Base-by-base conservation (phyloP, 2,797 vertebrate genomes). In the Scolopax bukidnonensis region DNA sequence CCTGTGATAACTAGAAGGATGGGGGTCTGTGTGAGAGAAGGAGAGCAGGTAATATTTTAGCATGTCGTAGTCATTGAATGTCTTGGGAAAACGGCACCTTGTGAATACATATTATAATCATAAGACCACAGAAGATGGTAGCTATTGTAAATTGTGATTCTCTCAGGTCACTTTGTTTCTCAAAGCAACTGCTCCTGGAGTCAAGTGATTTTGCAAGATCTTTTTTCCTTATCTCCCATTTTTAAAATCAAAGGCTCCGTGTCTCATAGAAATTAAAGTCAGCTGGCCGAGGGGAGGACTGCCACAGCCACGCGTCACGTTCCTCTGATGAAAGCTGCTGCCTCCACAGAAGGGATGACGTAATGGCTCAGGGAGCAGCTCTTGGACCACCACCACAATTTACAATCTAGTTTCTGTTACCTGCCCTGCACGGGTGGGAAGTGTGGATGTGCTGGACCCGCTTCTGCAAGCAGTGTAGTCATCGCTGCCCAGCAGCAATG, bases 241-340 rank as follows among this genome's bases (percentile, higher is more conserved):
- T 36, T 51, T 68, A 36, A 92, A 94, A 86, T 75, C 48, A 90
- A 80, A 84, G 85, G 38, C 45, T 83, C 24, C 40, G 41, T 60
- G 50, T 86, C 33, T 84, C 65, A 47, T 54, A 63, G 63, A 82
- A 16, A 91, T 91, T 84, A 10, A 84, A 88, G 65, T 91, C 65
- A 61, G 4, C 32, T 40, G 60, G 56, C 57, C n/a, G 45, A 86
- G 65, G 50, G 48, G n/a, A 89, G 51, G 64, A 24, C 36, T 74
- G 78, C 28, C 2, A 1, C 41, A 75, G 65, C 80, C 41, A 21
- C 21, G 80, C 5, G 6, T 91, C 74, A 32, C 11, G 30, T 12
- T 94, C 30, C 57, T 88, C 45, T 86, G 70, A 61, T 69, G 61
- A 73, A 84, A 91, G 76, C 16, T 65, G 27, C 51, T 76, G 47